Base-by-base conservation (phyloP, 2,797 vertebrate species). In the Pseudotriccus pelzelni region DNA sequence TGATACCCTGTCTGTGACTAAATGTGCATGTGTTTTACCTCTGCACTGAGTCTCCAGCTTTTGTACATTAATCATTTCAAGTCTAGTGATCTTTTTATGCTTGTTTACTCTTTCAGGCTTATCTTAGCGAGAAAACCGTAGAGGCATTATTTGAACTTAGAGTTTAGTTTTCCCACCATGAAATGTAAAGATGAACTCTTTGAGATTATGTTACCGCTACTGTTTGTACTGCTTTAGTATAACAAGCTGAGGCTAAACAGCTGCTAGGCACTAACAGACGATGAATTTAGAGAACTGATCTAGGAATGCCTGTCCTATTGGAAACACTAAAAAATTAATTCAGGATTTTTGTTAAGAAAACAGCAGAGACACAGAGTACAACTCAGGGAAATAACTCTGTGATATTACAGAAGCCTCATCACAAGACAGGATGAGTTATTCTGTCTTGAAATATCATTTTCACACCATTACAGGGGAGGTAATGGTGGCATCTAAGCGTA, bases 301-400 rank as follows among this genome's bases (percentile, higher is more conserved):
- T 41, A 25, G 6, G 17, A 78, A 46, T 66, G 50, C 3, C 21
- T 69, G 24, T 1, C 17, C 10, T 47, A 39, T 20, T 11, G 7
- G 43, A 72, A 81, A 46, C 1, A 18, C 9, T 44, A 62, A 68
- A 90, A 52, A 46, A 22, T 19, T 44, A 12, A 2, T 62, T 84
- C 6, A 41, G 13, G 2, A 41, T 68, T 73, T 93, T 79, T 76
- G 17, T 7, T n/a, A 62, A 44, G 49, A 89, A 84, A 87, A 36
- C 24, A 56, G 0, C 8, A 68, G 7, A 6, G 22, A 64, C 21
- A 34, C 0, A 1, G 14, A 75, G 84, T 59, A 28, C 0, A 70
- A 20, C 67, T 80, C 20, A 59, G 30, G 4, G 13, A 83, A 81
- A 74, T 67, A 63, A 56, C 9, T 84, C 28, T 12, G 30, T 52